Evolutionary conservation across 2,797 vertebrate genomes (phyloP).

Genomic region (Margarornis squamiger): DNA sequence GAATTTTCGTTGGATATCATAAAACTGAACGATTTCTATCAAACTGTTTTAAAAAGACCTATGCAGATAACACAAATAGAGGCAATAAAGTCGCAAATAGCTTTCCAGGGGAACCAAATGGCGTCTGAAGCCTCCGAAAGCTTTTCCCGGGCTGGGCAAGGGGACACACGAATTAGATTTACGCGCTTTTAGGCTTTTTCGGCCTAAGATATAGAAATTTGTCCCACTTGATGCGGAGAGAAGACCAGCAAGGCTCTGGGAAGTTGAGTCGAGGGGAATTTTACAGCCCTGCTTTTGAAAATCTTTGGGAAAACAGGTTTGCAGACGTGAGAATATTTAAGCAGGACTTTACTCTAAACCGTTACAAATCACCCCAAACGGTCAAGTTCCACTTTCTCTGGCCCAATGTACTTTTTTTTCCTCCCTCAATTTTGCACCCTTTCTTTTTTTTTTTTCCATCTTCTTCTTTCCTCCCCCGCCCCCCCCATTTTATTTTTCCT

Average conservation of each 20-base stretch:
- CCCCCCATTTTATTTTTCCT: background rate
- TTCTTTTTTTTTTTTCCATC: background rate
- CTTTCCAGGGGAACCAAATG: constrained; percentile 78
- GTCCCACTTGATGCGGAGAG: background rate
- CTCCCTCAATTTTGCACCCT: background rate
- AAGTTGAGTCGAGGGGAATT: background rate
- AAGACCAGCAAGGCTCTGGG: background rate
- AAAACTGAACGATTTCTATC: constrained; percentile 80
- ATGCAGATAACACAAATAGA: constrained; percentile 83
- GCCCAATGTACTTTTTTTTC: background rate
- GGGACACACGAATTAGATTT: background rate
- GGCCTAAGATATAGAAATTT: constrained; percentile 35
- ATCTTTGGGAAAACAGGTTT: constrained; percentile 10
- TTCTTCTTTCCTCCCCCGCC: background rate
- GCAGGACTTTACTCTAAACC: background rate
- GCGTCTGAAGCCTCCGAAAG: constrained; percentile 18
- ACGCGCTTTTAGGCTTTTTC: constrained; percentile 36
- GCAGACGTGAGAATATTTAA: background rate
- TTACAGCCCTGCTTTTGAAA: background rate
- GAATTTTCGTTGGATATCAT: constrained; percentile 79
- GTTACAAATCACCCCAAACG: constrained; percentile 37
- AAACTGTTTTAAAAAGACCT: constrained; percentile 77
- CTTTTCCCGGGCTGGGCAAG: background rate
- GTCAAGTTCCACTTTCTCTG: constrained; percentile 32
- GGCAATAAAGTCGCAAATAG: constrained; percentile 76